phyloP scores from a whole-genome alignment of 2,113 vertebrate species.

The Neofelis nebulosa region DNA sequence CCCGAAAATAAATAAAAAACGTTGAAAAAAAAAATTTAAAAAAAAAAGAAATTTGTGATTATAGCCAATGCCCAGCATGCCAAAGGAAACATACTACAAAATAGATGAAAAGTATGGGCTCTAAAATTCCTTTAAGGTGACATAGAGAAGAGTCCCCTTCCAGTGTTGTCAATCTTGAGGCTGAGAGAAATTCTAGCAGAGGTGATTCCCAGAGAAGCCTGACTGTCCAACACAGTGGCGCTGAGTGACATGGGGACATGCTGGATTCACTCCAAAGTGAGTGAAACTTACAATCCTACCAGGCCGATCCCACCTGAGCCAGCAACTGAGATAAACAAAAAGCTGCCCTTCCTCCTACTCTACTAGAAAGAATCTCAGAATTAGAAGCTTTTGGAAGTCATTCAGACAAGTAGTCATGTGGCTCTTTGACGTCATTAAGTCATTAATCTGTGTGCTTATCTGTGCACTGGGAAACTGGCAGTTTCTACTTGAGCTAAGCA shows the following conservation, averaged over 20 bases:
- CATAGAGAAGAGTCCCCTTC: neutral
- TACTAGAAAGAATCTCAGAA: neutral
- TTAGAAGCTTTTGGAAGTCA: neutral
- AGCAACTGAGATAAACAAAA: neutral
- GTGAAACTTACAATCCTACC: neutral
- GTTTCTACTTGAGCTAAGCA: neutral
- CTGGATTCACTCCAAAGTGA: neutral
- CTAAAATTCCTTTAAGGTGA: neutral
- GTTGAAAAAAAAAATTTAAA: no score
- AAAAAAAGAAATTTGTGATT: neutral
- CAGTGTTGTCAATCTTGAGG: neutral
- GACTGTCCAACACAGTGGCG: neutral
- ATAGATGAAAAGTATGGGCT: neutral
- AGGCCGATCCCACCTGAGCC: neutral
- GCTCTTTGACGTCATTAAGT: neutral
- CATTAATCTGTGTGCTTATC: neutral
- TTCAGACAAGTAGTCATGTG: neutral
- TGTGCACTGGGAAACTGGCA: neutral
- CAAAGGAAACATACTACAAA: neutral
- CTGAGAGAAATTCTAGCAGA: neutral
- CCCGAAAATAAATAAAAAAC: no score
- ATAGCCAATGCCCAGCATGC: neutral
- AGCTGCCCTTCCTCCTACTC: neutral
- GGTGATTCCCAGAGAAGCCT: neutral
- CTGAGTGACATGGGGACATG: neutral